Base-by-base conservation (phyloP, 64 coral and sea anemone genomes). In the Exaiptasia diaphana region DNA sequence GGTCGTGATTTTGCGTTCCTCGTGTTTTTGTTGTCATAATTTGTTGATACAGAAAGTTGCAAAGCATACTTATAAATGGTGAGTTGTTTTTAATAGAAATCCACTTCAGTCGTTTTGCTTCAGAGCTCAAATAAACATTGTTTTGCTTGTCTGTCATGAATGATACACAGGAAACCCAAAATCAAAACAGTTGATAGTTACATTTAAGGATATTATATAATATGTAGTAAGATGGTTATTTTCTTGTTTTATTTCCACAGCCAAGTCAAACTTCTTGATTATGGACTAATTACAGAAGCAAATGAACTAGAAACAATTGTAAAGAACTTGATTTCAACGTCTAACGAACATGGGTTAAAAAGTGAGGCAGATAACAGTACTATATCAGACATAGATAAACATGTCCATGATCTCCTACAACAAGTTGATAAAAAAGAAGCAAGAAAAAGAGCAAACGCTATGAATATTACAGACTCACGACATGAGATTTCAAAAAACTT, bases 231-330 rank as follows among this genome's bases (percentile, higher is more conserved):
- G 15, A 46, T 46, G 43, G 43, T 7, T 37, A 17, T 65, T 65
- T 65, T 4, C 1, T 2, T n/a, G n/a, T n/a, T n/a, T 15, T 27
- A 29, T 30, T n/a, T 81, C 14, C 50, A n/a, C 39, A 96, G 94
- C 64, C 94, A 97, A 71, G 92, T 97, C 84, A 97, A 97, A 38
- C 53, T 88, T 14, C 57, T 97, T 31, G 90, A 97, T 28, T 92
- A 92, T 76, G 94, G 94, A 15, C 58, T 97, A 64, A 78, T 92
- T 6, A 52, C 85, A 40, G 89, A 80, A 20, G 65, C 94, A 9
- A 42, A 83, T 18, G 85, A 92, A 39, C 68, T 97, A 12, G 73
- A 69, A 52, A 46, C 50, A 34, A 21, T 92, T 25, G 81, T 82
- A 10, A 68, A 88, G 23, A 64, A 78, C 11, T 0, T 83, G 4